Evolutionary conservation across 2,797 vertebrate genomes (phyloP).

Genomic region (Cuniculus paca): DNA sequence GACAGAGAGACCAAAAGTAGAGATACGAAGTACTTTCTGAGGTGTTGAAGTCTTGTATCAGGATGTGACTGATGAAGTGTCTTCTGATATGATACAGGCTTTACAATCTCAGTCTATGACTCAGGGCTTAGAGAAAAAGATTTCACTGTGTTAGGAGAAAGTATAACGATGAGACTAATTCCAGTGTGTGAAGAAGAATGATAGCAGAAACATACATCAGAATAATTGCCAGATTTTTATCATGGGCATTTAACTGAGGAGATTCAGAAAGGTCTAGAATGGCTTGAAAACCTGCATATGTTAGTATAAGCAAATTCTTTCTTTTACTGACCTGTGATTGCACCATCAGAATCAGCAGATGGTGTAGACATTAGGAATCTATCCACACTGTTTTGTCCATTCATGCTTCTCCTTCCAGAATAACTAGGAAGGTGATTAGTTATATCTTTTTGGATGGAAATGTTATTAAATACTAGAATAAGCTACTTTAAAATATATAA

Average conservation of each 20-base stretch:
- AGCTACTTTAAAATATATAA: conserved; percentile 10
- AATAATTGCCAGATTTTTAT: conserved; percentile 11
- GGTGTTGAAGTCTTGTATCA: conserved; percentile 30
- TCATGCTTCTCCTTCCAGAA: not conserved
- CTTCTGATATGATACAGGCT: conserved; percentile 64
- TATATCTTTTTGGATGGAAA: not conserved
- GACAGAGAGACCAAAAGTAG: not conserved
- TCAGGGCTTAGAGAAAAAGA: not conserved
- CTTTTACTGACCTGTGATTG: not conserved
- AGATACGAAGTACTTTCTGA: not conserved
- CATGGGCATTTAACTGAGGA: not conserved
- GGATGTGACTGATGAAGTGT: conserved; percentile 58
- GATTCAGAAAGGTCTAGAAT: not conserved
- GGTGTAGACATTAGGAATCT: not conserved
- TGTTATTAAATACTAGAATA: not conserved
- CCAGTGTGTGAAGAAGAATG: not conserved
- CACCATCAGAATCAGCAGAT: not conserved
- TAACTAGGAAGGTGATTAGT: not conserved
- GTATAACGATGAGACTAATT: not conserved
- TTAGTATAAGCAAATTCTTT: not conserved
- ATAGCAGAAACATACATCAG: not conserved
- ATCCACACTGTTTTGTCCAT: not conserved
- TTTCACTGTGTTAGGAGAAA: not conserved
- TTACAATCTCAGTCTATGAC: conserved; percentile 27
- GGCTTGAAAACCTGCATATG: not conserved